phyloP scores from a whole-genome alignment of 1,140 invertebrate species.

The Vanessa tameamea region DNA sequence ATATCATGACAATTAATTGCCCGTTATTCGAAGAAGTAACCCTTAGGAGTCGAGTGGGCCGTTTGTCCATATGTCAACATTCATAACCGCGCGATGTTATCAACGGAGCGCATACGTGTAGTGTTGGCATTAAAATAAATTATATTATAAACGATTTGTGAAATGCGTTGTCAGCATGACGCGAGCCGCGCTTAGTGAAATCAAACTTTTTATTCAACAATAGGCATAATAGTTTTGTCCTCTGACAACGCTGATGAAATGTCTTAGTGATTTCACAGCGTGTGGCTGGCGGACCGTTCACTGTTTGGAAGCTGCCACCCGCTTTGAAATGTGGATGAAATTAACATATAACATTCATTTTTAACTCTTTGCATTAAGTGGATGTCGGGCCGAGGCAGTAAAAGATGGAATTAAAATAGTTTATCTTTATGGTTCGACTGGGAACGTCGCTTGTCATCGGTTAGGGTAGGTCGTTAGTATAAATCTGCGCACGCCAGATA shows the following conservation, averaged over 20 bases:
- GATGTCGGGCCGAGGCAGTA: slow-evolving; percentile 45
- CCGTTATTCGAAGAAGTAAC: slow-evolving; percentile 58
- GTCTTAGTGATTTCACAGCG: slow-evolving; percentile 67
- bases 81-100: slow-evolving; percentile 68
- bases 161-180: slow-evolving; percentile 78
- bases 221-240: slow-evolving; percentile 66
- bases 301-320: slow-evolving; percentile 70
- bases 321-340: slow-evolving; percentile 55
- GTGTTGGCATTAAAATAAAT: slow-evolving; percentile 61
- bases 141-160: slow-evolving; percentile 74
- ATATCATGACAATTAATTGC: slow-evolving; percentile 69
- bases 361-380: slow-evolving; percentile 57
- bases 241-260: slow-evolving; percentile 67
- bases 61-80: slow-evolving; percentile 64
- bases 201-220: slow-evolving; percentile 57
- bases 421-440: slow-evolving; percentile 51
- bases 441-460: slow-evolving; percentile 50
- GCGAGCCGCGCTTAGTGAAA: slow-evolving; percentile 57
- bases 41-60: slow-evolving; percentile 49
- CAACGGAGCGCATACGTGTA: slow-evolving; percentile 49
- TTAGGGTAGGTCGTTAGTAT: slow-evolving; percentile 52
- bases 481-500: slow-evolving; percentile 46
- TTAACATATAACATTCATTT: slow-evolving; percentile 74
- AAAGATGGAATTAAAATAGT: slow-evolving; percentile 48
- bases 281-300: slow-evolving; percentile 56